Evolutionary conservation across 2,888 invertebrate genomes (phyloP).

Genomic region (Calameuta idolon): DNA sequence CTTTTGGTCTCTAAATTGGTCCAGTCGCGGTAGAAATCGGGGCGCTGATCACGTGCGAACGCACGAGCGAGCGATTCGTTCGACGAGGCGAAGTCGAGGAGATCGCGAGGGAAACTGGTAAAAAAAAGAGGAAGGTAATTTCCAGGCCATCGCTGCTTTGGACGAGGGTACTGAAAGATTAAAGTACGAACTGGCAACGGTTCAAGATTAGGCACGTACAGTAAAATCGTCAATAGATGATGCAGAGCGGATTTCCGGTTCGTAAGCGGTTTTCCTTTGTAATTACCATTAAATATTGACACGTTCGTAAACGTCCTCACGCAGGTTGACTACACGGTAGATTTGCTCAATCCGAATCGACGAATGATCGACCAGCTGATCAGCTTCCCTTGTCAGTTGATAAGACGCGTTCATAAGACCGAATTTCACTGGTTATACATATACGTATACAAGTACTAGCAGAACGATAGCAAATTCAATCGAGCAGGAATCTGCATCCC

Average conservation of each 20-base stretch:
- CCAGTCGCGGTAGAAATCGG: neutral
- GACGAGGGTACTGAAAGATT: neutral
- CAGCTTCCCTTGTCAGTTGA: neutral
- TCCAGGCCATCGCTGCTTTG: neutral
- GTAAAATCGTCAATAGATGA: neutral
- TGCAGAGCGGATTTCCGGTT: neutral
- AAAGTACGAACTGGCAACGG: neutral
- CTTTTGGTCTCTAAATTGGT: neutral
- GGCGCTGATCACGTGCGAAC: neutral
- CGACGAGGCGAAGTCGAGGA: too few species aligned
- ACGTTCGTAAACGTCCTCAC: neutral
- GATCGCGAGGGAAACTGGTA: neutral
- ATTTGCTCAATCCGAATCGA: neutral
- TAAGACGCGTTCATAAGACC: neutral
- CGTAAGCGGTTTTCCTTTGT: neutral
- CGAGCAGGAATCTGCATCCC: neutral
- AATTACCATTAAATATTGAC: neutral
- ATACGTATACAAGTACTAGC: too few species aligned
- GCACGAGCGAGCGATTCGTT: neutral
- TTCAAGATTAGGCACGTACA: neutral
- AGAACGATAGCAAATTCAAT: neutral
- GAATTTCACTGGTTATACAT: neutral
- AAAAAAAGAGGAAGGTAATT: neutral
- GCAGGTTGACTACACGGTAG: neutral
- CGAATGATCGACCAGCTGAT: neutral